phyloP scores from a whole-genome alignment of 2,888 invertebrate genomes.

The Parasteatoda lunata region DNA sequence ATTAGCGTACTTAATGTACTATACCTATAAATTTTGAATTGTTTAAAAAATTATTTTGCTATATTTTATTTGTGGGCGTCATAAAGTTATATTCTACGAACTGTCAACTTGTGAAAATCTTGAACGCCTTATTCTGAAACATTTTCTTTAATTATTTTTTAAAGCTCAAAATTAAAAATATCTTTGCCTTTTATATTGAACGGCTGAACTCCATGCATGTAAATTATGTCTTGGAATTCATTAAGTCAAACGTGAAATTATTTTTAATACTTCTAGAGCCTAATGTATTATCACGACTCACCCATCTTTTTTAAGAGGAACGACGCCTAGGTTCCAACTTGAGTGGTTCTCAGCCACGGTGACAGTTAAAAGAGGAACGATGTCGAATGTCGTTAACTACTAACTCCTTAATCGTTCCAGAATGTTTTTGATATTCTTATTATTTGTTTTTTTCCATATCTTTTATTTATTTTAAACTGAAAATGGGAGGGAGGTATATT shows the following conservation, averaged over 20 bases:
- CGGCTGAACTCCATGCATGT: neutral
- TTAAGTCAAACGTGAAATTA: conserved; percentile 36
- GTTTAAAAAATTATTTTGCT: too few relatives aligned
- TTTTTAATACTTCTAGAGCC: conserved; percentile 40
- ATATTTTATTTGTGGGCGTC: too few relatives aligned
- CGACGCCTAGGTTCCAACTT: conserved; percentile 60
- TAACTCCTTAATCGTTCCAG: conserved; percentile 62
- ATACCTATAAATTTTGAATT: too few relatives aligned
- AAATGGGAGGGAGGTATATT: conserved; percentile 34
- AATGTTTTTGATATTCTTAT: conserved; percentile 39
- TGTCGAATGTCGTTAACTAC: conserved; percentile 62
- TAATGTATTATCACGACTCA: conserved; percentile 28
- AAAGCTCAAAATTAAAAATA: neutral
- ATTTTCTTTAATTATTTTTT: conserved; percentile 1
- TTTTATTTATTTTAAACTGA: conserved; percentile 24
- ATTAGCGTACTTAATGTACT: too few relatives aligned
- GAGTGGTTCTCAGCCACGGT: conserved; percentile 21
- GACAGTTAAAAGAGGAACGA: conserved; percentile 56
- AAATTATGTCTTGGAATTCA: conserved; percentile 32
- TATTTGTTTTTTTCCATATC: conserved; percentile 14
- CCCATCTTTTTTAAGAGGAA: conserved; percentile 42
- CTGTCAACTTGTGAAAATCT: neutral
- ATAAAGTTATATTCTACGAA: neutral
- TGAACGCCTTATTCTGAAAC: neutral
- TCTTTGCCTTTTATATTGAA: neutral